Evolutionary conservation across 2,888 invertebrate species (phyloP), one percentile per base, ranked within the genome.

Genomic region (Zele albiditarsus): DNA sequence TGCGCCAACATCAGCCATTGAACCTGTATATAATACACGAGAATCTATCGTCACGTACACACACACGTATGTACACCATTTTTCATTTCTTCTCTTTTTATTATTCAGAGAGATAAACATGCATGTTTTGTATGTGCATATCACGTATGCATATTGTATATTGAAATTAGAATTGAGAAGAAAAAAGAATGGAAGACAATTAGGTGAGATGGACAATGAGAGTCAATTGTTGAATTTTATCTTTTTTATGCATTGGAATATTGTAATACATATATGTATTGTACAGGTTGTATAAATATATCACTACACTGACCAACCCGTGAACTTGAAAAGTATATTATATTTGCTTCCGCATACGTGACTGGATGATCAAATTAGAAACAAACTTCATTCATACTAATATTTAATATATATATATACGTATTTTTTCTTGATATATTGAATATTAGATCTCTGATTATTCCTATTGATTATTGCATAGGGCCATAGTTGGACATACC

Each of bases 1-100:
- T 80, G 85, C 84, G 85, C 76, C 12, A n/a, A 57, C 67, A 53
- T 49, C 49, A 82, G 81, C 83, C 82, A 82, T 83, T 84, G 84
- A 84, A 84, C 84, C 81, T 82, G 80, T 67, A 80, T 78, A 75
- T 78, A 79, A 67, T 73, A 70, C 46, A 46, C 5, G 46, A 46
- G 31, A 10, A 12, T n/a, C 23, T 67, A 27, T 27, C 46, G 31
- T 14, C 27, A 25, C 49, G 57, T 70, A 14, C 42, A 60, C 31
- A 31, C 31, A 27, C 25, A 16, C 23, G 12, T 20, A 27, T 20
- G 14, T 27, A 57, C 25, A 57, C 28, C 60, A 60, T 70, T 38
- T 38, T 38, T 38, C 12, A 38, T 38, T 38, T 38, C 12, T 12
- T 12, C 38, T 38, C 12, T 38, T 38, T 38, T 38, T 38, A 6